These are phyloP conservation scores for Tragelaphus buxtoni DNA, from an alignment of 2,113 vertebrate genomes.

Conservation along the genomic window DNA sequence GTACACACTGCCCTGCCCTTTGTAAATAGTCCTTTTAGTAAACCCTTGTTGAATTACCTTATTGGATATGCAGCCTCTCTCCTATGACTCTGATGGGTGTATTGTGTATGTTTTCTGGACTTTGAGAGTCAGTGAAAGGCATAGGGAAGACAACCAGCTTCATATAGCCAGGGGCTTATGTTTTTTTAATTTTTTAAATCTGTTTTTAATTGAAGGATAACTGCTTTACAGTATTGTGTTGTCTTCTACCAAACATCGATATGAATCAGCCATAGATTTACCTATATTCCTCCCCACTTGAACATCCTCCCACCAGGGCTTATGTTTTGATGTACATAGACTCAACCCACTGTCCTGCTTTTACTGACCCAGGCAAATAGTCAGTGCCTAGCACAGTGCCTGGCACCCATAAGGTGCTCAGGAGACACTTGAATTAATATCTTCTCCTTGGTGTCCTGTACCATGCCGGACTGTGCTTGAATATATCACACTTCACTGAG, in stretches of 20 bases:
- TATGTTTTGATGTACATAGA: not conserved
- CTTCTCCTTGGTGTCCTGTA: not conserved
- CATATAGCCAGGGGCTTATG: not conserved
- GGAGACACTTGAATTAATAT: not conserved
- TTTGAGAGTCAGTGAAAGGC: not conserved
- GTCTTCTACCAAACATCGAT: not conserved
- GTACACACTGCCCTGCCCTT: not conserved
- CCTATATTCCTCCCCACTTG: not conserved
- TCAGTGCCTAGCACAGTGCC: not conserved
- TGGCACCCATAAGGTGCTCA: not conserved
- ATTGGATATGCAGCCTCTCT: not conserved
- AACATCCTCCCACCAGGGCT: not conserved
- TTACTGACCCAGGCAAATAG: not conserved
- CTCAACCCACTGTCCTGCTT: not conserved
- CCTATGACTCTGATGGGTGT: not conserved
- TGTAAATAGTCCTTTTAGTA: not conserved
- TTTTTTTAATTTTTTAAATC: not conserved
- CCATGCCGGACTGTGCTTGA: not conserved
- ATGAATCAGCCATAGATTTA: not conserved
- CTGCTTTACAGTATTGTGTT: not conserved
- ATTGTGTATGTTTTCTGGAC: not conserved
- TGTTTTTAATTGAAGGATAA: not conserved
- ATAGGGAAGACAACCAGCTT: not conserved
- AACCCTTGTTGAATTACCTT: not conserved
- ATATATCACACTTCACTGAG: not conserved